phyloP scores from a whole-genome alignment of 2,888 invertebrate genomes.

The Drosophila ustulata region DNA sequence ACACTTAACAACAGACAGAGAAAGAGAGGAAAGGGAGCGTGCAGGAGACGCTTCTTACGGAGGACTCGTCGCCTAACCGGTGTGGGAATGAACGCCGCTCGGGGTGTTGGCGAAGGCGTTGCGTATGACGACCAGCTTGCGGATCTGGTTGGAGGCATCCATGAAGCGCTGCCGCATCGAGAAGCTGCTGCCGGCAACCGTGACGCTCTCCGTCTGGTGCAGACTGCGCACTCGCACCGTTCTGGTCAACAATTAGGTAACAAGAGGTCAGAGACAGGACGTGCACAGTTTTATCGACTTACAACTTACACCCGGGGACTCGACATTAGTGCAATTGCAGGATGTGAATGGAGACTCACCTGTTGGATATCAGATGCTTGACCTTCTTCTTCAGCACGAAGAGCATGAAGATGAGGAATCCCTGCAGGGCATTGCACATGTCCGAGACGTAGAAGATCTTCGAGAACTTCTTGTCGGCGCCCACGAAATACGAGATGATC shows the following conservation, averaged over 20 bases:
- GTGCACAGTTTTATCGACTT: conserved; percentile 42
- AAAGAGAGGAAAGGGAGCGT: neutral
- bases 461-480: conserved; percentile 80
- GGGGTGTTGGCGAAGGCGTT: conserved; percentile 73
- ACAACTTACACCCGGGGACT: conserved; percentile 30
- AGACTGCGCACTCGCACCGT: conserved; percentile 76
- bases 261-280: conserved; percentile 34
- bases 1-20: conserved; percentile 53
- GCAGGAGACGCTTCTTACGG: conserved; percentile 43
- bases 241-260: conserved; percentile 54
- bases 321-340: conserved; percentile 5
- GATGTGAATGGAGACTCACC: conserved; percentile 62
- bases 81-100: conserved; percentile 70
- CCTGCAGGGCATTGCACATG: conserved; percentile 87
- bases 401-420: conserved; percentile 87
- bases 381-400: conserved; percentile 88
- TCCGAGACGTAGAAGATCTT: conserved; percentile 85
- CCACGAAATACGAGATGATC: conserved; percentile 90
- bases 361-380: conserved; percentile 82
- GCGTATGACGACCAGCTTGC: conserved; percentile 81
- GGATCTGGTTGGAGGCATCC: conserved; percentile 81
- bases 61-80: conserved; percentile 43
- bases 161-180: conserved; percentile 78
- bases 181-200: conserved; percentile 70
- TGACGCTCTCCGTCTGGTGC: conserved; percentile 79